Evolutionary conservation across 2,888 invertebrate genomes (phyloP), one percentile per base, ranked within the genome.

Genomic region (Euclidia mi): DNA sequence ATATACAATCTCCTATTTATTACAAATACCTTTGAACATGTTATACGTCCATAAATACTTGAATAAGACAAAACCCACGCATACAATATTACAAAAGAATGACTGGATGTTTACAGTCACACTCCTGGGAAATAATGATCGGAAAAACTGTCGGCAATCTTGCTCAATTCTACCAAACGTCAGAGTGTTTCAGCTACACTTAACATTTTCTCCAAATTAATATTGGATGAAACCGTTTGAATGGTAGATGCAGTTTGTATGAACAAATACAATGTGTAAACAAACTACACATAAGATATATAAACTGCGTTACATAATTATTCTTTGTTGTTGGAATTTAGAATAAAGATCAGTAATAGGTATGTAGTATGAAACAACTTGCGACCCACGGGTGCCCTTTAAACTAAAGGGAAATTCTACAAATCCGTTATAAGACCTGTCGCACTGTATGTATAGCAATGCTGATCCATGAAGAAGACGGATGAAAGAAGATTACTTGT

Each of bases 111-210:
- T 67, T 66, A 63, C 66, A 65, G 58, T 57, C 51, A 48, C 65
- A 67, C 80, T 77, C 80, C 14, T 14, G 79, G 80, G 78, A 80
- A 78, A 80, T 79, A 78, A 79, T 77, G 71, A 65, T 74, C 57
- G 65, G 59, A 53, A 66, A 66, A 70, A 76, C 68, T 61, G 58
- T 60, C 46, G 56, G 64, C 59, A 64, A 64, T 60, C 59, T 51
- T 60, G 40, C 44, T 57, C 53, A 49, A 61, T 65, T 47, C 42
- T 42, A 41, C 37, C 44, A 44, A 46, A 65, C 55, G 35, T 51
- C 56, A 47, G 34, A 44, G 46, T 35, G 58, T 38, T 55, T 69
- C 48, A 53, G 52, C 50, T 57, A 71, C 50, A 65, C 44, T 58
- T 61, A 57, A 64, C 56, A 56, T 58, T 68, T 70, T 71, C 62